Percentiles rank a stretch among this genome's conserved stretches.
Conservation (phyloP, 2,113 vertebrate genomes). For the Acinonyx jubatus region DNA sequence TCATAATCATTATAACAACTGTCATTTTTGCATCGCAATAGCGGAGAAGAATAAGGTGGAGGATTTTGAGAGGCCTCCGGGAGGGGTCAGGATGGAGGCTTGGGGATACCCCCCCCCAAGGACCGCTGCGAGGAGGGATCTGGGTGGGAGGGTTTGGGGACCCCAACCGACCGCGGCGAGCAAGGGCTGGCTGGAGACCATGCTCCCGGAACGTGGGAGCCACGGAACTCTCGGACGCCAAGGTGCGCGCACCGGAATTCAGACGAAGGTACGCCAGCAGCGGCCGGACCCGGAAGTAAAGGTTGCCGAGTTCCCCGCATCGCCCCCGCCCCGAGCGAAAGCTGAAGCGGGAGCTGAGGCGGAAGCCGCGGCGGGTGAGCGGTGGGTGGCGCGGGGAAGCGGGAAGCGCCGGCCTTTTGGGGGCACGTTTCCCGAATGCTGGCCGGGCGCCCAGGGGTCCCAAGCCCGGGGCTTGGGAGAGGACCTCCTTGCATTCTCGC, state of each 20-base stretch:
- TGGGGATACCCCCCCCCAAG: neutral
- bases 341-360: neutral
- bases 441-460: neutral
- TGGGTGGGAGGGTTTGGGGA: neutral
- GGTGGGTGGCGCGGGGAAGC: neutral
- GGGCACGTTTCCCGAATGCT: neutral
- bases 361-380: neutral
- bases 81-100: neutral
- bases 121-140: too few relatives aligned
- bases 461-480: neutral
- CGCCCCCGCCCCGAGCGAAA: neutral
- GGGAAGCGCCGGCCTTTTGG: neutral
- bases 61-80: neutral
- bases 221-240: constrained; percentile 18
- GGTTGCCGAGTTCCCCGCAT: neutral
- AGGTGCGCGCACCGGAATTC: neutral
- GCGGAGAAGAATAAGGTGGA: neutral
- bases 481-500: neutral
- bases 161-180: neutral
- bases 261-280: neutral
- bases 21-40: neutral
- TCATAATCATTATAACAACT: neutral
- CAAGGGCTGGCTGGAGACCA: rapidly evolving
- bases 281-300: constrained; percentile 49
- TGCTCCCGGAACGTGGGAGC: neutral